These are phyloP conservation scores for Sarcophaga variegata DNA, from an alignment of 2,888 invertebrate species.

Conservation along the genomic window DNA sequence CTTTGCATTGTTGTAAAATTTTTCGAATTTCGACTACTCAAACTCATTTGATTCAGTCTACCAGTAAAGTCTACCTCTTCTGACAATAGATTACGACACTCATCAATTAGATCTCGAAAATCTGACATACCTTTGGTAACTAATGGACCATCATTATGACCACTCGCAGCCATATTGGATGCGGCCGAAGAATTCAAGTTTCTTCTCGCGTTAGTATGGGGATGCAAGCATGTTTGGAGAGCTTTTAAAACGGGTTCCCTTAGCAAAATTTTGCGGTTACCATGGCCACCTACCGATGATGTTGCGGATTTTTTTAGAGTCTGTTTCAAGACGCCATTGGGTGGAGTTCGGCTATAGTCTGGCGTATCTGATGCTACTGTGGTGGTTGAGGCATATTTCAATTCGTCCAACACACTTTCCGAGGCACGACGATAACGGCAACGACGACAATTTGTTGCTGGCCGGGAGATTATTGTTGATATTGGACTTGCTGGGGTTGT, in stretches of 20 bases:
- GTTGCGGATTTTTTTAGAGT: slow-evolving; percentile 70
- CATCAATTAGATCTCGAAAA: slow-evolving; percentile 77
- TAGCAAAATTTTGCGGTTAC: slow-evolving; percentile 71
- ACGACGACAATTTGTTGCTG: slow-evolving; percentile 69
- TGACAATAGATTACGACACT: slow-evolving; percentile 75
- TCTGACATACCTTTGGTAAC: slow-evolving; percentile 71
- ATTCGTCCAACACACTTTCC: slow-evolving; percentile 76
- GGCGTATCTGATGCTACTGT: slow-evolving; percentile 33
- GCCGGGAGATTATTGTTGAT: no score
- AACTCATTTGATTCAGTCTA: slow-evolving; percentile 68
- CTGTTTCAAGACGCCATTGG: slow-evolving; percentile 72
- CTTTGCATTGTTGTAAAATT: slow-evolving; percentile 74
- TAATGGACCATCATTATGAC: slow-evolving; percentile 29
- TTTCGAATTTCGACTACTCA: slow-evolving; percentile 69
- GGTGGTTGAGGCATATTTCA: slow-evolving; percentile 68
- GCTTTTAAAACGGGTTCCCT: slow-evolving; percentile 75
- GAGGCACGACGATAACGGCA: slow-evolving; percentile 75
- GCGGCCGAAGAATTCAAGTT: slow-evolving; percentile 25
- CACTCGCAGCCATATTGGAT: neutral
- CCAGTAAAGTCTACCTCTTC: slow-evolving; percentile 73
- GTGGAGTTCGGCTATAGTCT: slow-evolving; percentile 42
- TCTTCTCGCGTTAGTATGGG: slow-evolving; percentile 40
- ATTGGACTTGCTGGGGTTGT: neutral
- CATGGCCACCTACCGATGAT: slow-evolving; percentile 21
- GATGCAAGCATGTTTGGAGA: slow-evolving; percentile 46